These are phyloP conservation scores for Cryptops parisi DNA, from an alignment of 2,888 invertebrate genomes.

Conservation along the genomic window DNA sequence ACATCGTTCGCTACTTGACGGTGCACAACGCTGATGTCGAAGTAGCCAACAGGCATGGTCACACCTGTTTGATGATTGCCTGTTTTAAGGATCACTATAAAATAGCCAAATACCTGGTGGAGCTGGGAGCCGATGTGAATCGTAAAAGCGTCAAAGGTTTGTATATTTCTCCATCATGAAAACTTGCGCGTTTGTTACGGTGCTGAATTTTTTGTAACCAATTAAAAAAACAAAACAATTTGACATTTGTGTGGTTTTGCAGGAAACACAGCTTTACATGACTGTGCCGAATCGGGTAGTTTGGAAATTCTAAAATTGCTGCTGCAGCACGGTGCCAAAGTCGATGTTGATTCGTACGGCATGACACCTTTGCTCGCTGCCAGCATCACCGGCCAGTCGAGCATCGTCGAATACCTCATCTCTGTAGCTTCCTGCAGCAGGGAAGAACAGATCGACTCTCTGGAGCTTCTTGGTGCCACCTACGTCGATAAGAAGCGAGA, in stretches of 20 bases:
- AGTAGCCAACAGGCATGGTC: constrained; percentile 86
- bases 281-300: constrained; percentile 92
- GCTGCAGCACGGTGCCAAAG: constrained; percentile 69
- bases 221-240: too few species aligned
- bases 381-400: constrained; percentile 73
- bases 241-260: constrained; percentile 17
- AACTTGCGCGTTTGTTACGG: too few species aligned
- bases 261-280: constrained; percentile 89
- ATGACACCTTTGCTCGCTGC: constrained; percentile 93
- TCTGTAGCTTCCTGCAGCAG: constrained; percentile 54
- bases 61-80: constrained; percentile 96
- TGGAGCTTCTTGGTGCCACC: constrained; percentile 84
- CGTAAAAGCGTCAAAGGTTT: constrained; percentile 51
- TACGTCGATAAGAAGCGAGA: constrained; percentile 93
- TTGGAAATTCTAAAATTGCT: constrained; percentile 81
- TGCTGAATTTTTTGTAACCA: too few species aligned
- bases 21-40: constrained; percentile 89
- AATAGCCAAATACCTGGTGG: constrained; percentile 77
- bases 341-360: constrained; percentile 89
- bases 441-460: constrained; percentile 62
- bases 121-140: constrained; percentile 78
- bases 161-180: too few species aligned
- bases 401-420: constrained; percentile 84
- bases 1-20: constrained; percentile 85
- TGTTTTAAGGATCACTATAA: constrained; percentile 88